Base-by-base conservation (phyloP, 1,140 invertebrate genomes). In the Oncopodura yosiiana region DNA sequence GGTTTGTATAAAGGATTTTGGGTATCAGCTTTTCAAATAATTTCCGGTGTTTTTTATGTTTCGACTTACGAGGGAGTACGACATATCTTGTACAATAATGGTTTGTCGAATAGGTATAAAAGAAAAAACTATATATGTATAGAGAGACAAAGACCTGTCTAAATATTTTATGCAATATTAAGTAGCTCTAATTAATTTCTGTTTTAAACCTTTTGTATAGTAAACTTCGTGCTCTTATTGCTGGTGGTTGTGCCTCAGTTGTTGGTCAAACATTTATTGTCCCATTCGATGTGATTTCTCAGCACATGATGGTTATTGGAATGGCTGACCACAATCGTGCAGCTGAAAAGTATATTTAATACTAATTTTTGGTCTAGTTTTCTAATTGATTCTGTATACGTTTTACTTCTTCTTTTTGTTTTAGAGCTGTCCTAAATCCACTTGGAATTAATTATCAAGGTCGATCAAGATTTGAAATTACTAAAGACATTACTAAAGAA, bases 1-100 rank as follows among this genome's bases (percentile, higher is more conserved):
- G 92, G 91, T 0, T 71, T 98, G 0, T 98, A 98, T 70, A 78
- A 85, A 66, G 94, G 93, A n/a, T 95, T 95, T 70, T 94, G 89
- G 88, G 77, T 94, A 44, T 92, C 86, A 45, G 87, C 87, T 41
- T 80, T 88, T 66, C 82, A 86, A 71, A 81, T 87, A 62, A 78
- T 90, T 18, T 87, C 87, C 46, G 82, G 90, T 38, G 82, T 94
- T 18, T 85, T 89, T 69, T 98, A 98, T 71, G 94, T 98, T 32
- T 86, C 87, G 12, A 92, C 91, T 0, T 98, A 97, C 67, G 94
- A 99, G 74, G 86, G 85, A 38, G 84, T 92, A 1, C 72, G 94
- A 34, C 83, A 94, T 66, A 67, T 90, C 37, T 73, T 95, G 1
- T 77, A 77, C 16, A 76, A 81, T 60, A 69, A 81, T 61, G 75